Evolutionary conservation across 2,797 vertebrate genomes (phyloP), one percentile per base, ranked within the genome.

Genomic region (Ctenopoma multispine): DNA sequence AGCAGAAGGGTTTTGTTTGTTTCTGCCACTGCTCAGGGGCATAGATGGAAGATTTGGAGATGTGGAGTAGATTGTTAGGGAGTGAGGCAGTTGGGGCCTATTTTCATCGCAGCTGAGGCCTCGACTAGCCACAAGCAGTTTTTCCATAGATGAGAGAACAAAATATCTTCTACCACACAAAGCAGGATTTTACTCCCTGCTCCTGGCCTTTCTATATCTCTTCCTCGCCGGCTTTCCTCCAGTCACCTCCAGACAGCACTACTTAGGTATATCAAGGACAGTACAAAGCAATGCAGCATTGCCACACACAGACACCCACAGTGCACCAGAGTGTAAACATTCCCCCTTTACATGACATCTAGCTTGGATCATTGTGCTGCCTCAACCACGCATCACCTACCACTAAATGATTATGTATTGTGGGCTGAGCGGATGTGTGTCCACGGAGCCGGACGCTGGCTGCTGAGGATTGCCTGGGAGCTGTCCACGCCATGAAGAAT

Each of bases 41-140:
- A 90, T 84, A 89, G 87, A 90, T 83, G 79, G 85, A 68, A 85
- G 88, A 90, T 92, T 89, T 83, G 65, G 77, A 87, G 87, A 88
- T 88, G 88, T 81, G 89, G 88, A 91, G 87, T 87, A 87, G 91
- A 91, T 89, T 90, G 89, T 87, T 84, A 75, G 80, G 78, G 83
- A 91, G 86, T 15, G 75, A 89, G 84, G 86, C 86, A 90, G 90
- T 83, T 72, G 84, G 82, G 78, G 77, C 80, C 87, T 73, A 87
- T 90, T 89, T 87, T 84, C 87, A 77, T 81, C 47, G 14, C 91
- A 93, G 90, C 91, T 92, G 87, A 87, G 92, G 87, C 90, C 86
- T 89, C 70, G 51, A 62, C 84, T 92, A 83, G 91, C 92, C 92
- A 92, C 87, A 75, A 94, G 92, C 91, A 80, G 82, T 92, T 93